Evolutionary conservation across 2,888 invertebrate genomes (phyloP), one percentile per base, ranked within the genome.

Genomic region (Bimastos eiseni): DNA sequence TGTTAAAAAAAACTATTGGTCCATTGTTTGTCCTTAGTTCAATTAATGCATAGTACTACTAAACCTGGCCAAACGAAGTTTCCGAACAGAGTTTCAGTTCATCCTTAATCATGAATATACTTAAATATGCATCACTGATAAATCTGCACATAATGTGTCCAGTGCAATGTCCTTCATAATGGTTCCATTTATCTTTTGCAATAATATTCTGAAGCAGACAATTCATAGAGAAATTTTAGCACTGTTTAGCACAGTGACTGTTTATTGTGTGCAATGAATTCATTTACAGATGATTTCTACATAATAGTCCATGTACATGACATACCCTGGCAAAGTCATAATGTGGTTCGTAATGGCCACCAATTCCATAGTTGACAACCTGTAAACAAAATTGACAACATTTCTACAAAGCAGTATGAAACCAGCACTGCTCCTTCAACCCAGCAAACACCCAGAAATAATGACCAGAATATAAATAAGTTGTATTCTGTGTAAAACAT

Each of bases 281-380:
- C 8, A 70, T 70, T 70, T n/a, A 11, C 70, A 70, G 8, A 70
- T n/a, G n/a, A 70, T n/a, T 8, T 70, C 70, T 70, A 70, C n/a
- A 30, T n/a, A n/a, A 70, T 70, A 70, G 8, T 70, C 30, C 30
- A 70, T n/a, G 13, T 70, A n/a, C n/a, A 11, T n/a, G 70, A 70
- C 90, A 90, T 90, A 92, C 92, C 83, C 91, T 90, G 24, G 92
- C 91, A 89, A 92, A 92, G 83, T 92, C 92, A 91, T 55, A 92
- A 88, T 92, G 92, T 33, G 92, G 92, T 89, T 92, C 92, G 83
- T 92, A 92, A 83, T 92, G 92, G 11, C 92, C 92, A 30, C 92
- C 92, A 84, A 92, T 92, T 36, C 92, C 92, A 55, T 92, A 92
- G 84, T 92, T 92, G 89, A 92, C 89, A 33, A 92, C 92, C 92